Conservation (phyloP, 2,888 invertebrate genomes). For the Ormyrus thymus region DNA sequence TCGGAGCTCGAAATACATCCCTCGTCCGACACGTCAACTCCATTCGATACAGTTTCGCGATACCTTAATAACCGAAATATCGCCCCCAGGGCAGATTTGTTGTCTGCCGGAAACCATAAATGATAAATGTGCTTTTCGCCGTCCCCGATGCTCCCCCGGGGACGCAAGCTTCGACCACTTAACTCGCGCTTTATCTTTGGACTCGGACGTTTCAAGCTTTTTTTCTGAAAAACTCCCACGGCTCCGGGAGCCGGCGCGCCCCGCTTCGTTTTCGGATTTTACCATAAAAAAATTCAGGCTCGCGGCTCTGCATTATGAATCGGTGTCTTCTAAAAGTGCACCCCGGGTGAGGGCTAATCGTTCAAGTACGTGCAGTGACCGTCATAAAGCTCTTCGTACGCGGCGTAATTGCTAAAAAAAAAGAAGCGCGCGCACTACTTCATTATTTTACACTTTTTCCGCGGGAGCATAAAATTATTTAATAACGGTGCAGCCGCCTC, state of each 20-base stretch:
- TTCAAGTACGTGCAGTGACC: too few relatives aligned
- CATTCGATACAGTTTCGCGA: constrained; percentile 63
- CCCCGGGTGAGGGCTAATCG: too few relatives aligned
- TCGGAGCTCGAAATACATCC: constrained; percentile 30
- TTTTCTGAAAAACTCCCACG: constrained; percentile 19
- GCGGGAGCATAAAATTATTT: too few relatives aligned
- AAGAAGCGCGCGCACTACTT: too few relatives aligned
- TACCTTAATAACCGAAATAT: constrained; percentile 70
- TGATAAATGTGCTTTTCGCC: constrained; percentile 68
- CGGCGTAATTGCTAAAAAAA: too few relatives aligned
- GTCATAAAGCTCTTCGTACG: too few relatives aligned
- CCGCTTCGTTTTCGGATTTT: constrained; percentile 35
- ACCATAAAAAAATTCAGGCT: constrained; percentile 39
- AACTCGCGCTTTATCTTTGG: constrained; percentile 56
- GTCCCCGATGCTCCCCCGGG: constrained; percentile 57
- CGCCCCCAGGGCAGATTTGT: constrained; percentile 70
- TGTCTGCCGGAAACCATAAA: constrained; percentile 63
- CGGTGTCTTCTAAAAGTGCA: too few relatives aligned
- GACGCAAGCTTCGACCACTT: constrained; percentile 56
- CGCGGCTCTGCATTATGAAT: constrained; percentile 11
- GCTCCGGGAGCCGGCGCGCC: constrained; percentile 7
- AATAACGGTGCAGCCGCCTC: neutral
- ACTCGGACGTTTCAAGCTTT: constrained; percentile 53
- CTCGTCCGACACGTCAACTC: constrained; percentile 46
- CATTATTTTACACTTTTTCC: too few relatives aligned